Base-by-base conservation (phyloP, 2,113 vertebrate genomes). In the Pachyramphus minor region DNA sequence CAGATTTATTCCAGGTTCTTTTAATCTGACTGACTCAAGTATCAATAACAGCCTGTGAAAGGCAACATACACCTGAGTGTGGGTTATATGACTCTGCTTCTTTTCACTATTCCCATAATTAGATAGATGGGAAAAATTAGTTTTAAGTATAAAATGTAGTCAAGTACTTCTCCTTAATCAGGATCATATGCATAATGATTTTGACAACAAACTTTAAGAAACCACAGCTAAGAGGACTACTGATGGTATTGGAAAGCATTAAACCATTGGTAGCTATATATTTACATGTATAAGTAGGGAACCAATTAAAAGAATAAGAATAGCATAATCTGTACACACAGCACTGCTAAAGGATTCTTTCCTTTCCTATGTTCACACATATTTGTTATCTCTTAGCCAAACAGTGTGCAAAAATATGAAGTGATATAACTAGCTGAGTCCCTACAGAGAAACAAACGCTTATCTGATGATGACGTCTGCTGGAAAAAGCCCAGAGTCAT, bases 401-500 rank as follows among this genome's bases (percentile, higher is more conserved):
- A 83, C 22, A 72, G 20, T 95, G 62, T 81, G 62, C 58, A 84
- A 95, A 92, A 84, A 87, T 85, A 94, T 39, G 82, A 93, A 80
- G 74, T 45, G 35, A 75, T 64, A 88, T 55, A 94, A 60, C 74
- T 66, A 90, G 39, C 25, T 4, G 11, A 95, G 84, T 95, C 87
- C 69, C 84, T 76, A 31, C 7, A 82, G 91, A 89, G 66, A 86
- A 89, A 94, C 16, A 69, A 95, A n/a, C 2, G 11, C 72, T 90
- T 95, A 80, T 90, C 96, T 91, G 77, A 90, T 96, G 80, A 89
- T 78, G 27, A 83, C 49, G 63, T 80, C n/a, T 87, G 58, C 66
- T 95, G 92, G 84, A 67, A 90, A 80, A 79, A 67, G 1, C 2
- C 18, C 81, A 95, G n/a, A 69, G 3, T 4, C 37, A 47, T 7